Base-by-base conservation (phyloP, 2,888 invertebrate species). In the Melanotus villosus region DNA sequence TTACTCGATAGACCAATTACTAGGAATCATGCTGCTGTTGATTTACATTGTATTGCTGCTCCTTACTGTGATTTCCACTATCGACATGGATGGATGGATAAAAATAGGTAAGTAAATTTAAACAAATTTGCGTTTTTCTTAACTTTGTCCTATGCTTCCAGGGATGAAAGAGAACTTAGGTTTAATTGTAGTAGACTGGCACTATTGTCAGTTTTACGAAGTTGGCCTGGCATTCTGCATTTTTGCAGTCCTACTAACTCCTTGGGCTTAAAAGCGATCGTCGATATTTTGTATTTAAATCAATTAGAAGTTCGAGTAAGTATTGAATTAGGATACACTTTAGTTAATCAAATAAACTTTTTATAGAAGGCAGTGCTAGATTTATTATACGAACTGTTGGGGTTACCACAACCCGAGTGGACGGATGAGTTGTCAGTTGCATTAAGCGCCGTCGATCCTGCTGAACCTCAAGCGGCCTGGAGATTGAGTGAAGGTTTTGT, bases 31-130 rank as follows among this genome's bases (percentile, higher is more conserved):
- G 93, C 93, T 10, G 89, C 90, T 32, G 89, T 96, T 23, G 93
- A 96, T 82, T 88, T 98, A 65, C 90, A 96, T 83, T 93, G 93
- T 83, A 89, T 99, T 54, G 92, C 96, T 66, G 96, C 97, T 12
- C 97, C 98, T 0, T 96, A 97, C 83, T 97, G 97, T 80, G 98
- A 98, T 85, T 93, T 95, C 81, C 95, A 96, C 82, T 91, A 91
- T 82, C 87, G 91, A 71, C 88, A 91, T 65, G 90, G 90, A 19
- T 93, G 92, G 78, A 90, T 90, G 81, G 91, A 92, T 80, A 89
- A 90, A 77, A 91, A 89, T 84, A 91, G 91, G 92, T 92, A n/a
- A n/a, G n/a, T n/a, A n/a, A n/a, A n/a, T n/a, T n/a, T n/a, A n/a
- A n/a, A n/a, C n/a, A n/a, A n/a, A n/a, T n/a, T n/a, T n/a, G n/a